Evolutionary conservation across 2,113 vertebrate genomes (phyloP).

Genomic region (Zosterops lateralis): DNA sequence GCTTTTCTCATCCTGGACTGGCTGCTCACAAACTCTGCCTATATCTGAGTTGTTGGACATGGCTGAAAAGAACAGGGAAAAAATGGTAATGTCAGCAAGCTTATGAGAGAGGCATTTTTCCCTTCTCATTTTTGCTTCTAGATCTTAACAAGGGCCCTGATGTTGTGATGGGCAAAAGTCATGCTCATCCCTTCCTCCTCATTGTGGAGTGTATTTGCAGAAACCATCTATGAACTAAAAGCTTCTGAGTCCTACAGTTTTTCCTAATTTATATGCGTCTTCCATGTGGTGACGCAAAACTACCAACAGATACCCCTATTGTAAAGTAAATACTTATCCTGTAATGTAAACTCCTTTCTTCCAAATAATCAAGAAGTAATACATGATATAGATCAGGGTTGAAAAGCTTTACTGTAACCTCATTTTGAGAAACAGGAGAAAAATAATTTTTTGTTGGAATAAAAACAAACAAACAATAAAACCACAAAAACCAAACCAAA

Average conservation of each 20-base stretch:
- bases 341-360: not conserved
- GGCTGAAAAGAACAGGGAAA: not conserved
- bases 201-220: not conserved
- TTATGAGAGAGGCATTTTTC: not conserved
- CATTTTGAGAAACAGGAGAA: not conserved
- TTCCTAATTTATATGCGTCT: not conserved
- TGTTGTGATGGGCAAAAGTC: not conserved
- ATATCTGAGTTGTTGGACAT: not conserved
- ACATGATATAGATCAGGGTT: not conserved
- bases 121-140: not conserved
- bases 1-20: not conserved
- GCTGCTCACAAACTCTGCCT: not conserved
- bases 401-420: not conserved
- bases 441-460: not conserved
- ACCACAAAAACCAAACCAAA: no score
- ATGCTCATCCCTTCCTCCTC: not conserved
- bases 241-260: not conserved
- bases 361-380: not conserved
- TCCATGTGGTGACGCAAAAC: not conserved
- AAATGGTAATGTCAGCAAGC: not conserved
- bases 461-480: not conserved
- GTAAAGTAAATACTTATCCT: not conserved
- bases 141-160: not conserved
- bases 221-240: not conserved
- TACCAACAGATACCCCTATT: not conserved